phyloP scores from a whole-genome alignment of 2,888 invertebrate genomes.

The Erebia epiphron region DNA sequence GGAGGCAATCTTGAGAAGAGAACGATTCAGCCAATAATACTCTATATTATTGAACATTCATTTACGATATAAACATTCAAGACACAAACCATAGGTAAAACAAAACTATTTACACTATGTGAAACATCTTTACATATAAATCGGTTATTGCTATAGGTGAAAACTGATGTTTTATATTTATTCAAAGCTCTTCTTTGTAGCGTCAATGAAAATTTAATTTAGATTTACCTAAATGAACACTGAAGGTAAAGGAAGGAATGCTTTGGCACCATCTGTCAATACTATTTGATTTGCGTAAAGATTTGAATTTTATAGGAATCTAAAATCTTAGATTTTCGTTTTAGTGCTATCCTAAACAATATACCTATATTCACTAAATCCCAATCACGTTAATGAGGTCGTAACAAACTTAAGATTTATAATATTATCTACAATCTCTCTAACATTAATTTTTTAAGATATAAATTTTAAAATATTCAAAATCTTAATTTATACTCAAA shows the following conservation, averaged over 20 bases:
- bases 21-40: constrained; percentile 49
- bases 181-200: constrained; percentile 33
- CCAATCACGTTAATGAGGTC: constrained; percentile 38
- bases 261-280: constrained; percentile 45
- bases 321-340: constrained; percentile 37
- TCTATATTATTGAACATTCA: constrained; percentile 44
- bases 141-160: constrained; percentile 44
- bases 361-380: constrained; percentile 37
- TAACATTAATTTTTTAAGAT: constrained; percentile 7
- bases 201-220: constrained; percentile 29
- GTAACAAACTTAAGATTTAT: constrained; percentile 11
- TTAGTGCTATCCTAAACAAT: constrained; percentile 40
- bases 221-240: constrained; percentile 40
- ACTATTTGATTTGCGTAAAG: constrained; percentile 35
- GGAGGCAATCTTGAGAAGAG: constrained; percentile 64
- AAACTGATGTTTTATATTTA: constrained; percentile 22
- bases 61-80: constrained; percentile 49
- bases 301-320: constrained; percentile 36
- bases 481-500: neutral
- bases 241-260: constrained; percentile 43
- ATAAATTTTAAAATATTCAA: neutral
- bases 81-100: constrained; percentile 43
- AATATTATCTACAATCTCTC: constrained; percentile 13
- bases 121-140: constrained; percentile 39
- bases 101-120: constrained; percentile 48